Percentiles rank a stretch among this genome's conserved stretches.
Conservation (phyloP, 2,797 vertebrate genomes). For the Aotus griseimembra region DNA sequence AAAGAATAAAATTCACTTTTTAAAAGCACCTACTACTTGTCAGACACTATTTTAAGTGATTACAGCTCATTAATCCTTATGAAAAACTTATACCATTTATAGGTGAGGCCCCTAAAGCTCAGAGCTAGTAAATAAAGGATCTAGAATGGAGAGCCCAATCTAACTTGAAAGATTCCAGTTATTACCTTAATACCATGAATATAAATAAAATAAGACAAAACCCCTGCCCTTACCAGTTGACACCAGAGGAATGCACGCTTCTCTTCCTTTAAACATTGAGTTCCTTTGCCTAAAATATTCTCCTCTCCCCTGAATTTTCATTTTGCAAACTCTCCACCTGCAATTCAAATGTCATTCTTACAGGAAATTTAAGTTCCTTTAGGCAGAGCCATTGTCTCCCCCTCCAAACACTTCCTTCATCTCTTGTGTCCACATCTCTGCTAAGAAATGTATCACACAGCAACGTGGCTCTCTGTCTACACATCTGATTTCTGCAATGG, state of each 20-base stretch:
- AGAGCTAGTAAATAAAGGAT: background rate
- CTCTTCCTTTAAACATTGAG: background rate
- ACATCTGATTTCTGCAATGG: background rate
- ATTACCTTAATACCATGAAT: background rate
- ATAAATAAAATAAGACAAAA: background rate
- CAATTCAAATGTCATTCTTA: background rate
- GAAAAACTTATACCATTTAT: background rate
- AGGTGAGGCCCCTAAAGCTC: background rate
- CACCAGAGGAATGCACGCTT: background rate
- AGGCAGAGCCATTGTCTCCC: background rate
- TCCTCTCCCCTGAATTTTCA: background rate
- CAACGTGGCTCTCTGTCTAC: background rate
- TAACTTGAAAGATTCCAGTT: background rate
- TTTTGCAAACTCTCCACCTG: background rate
- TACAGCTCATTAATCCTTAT: background rate
- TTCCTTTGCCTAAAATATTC: constrained; percentile 5
- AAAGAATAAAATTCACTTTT: background rate
- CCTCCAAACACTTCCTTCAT: background rate
- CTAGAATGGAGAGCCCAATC: background rate
- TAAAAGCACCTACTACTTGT: background rate
- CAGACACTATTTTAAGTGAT: background rate
- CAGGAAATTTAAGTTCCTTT: background rate
- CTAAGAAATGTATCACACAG: background rate
- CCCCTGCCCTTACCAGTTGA: background rate
- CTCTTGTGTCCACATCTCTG: background rate